These are phyloP conservation scores for Barbus barbus DNA, from an alignment of 2,113 vertebrate genomes.

Conservation along the genomic window DNA sequence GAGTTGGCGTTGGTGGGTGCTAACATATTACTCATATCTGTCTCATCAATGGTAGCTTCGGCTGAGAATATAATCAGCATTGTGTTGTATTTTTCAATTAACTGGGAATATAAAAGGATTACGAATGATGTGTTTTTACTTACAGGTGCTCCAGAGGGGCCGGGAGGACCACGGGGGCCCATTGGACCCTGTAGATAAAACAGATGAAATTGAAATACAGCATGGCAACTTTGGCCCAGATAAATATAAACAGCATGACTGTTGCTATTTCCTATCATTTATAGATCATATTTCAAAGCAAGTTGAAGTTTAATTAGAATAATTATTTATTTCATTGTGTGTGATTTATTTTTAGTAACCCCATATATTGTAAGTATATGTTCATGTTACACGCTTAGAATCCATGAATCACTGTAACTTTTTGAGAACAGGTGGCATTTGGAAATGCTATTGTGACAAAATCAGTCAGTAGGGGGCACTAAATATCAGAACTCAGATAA, in stretches of 20 bases:
- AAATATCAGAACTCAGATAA: not conserved
- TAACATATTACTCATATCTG: slow-evolving; percentile 12
- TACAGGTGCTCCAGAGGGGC: slow-evolving; percentile 87
- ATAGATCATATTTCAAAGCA: no score
- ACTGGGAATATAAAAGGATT: not conserved
- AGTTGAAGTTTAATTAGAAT: no score
- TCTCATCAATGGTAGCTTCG: not conserved
- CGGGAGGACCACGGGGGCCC: slow-evolving; percentile 93
- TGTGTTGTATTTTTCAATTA: not conserved
- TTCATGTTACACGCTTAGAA: not conserved
- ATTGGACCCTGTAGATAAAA: slow-evolving; percentile 84
- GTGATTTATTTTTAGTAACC: not conserved
- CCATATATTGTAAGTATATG: not conserved
- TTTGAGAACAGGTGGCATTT: not conserved
- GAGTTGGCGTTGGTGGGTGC: slow-evolving; percentile 17
- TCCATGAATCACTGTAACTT: not conserved
- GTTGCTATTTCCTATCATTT: not conserved
- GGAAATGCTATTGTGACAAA: not conserved
- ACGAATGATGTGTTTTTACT: slow-evolving; percentile 65
- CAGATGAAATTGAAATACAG: slow-evolving; percentile 20
- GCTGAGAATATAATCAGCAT: not conserved
- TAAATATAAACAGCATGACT: not conserved
- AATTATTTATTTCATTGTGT: not conserved
- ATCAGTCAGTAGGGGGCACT: not conserved
- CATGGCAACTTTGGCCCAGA: not conserved